These are phyloP conservation scores for Brenthis daphne DNA, from an alignment of 2,888 invertebrate species.

Conservation along the genomic window DNA sequence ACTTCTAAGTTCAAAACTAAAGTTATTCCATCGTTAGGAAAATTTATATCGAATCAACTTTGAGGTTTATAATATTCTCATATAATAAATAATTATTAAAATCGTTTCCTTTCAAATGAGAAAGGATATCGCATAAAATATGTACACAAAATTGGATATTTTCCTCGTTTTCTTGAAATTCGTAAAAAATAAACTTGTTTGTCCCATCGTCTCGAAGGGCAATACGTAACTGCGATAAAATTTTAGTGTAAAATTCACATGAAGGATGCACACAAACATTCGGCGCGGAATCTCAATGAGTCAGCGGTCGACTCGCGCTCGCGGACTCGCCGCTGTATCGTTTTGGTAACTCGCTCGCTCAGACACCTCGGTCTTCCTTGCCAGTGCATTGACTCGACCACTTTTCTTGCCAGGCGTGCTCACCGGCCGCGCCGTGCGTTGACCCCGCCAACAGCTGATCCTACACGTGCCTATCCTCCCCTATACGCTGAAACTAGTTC, in stretches of 20 bases:
- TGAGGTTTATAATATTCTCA: too few relatives aligned
- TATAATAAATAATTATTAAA: too few relatives aligned
- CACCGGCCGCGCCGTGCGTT: constrained; percentile 44
- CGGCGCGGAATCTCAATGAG: constrained; percentile 16
- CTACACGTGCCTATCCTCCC: constrained; percentile 44
- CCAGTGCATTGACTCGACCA: constrained; percentile 45
- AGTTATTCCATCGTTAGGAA: too few relatives aligned
- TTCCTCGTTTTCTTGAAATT: too few relatives aligned
- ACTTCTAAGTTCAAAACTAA: too few relatives aligned
- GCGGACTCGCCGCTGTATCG: not conserved
- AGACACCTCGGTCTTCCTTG: constrained; percentile 29
- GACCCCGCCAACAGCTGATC: constrained; percentile 49
- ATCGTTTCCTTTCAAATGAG: too few relatives aligned
- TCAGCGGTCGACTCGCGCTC: constrained; percentile 15
- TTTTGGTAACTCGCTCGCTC: constrained; percentile 33
- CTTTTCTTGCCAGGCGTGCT: constrained; percentile 35
- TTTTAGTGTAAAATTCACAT: constrained; percentile 8
- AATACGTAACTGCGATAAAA: not conserved
- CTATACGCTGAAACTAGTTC: constrained; percentile 39
- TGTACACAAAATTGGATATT: too few relatives aligned
- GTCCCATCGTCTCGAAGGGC: too few relatives aligned
- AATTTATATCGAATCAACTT: too few relatives aligned
- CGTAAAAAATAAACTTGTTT: too few relatives aligned
- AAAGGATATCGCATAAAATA: too few relatives aligned
- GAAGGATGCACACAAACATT: constrained; percentile 1